Conservation (phyloP, 2,888 invertebrate species). For the Hypercompe scribonia region DNA sequence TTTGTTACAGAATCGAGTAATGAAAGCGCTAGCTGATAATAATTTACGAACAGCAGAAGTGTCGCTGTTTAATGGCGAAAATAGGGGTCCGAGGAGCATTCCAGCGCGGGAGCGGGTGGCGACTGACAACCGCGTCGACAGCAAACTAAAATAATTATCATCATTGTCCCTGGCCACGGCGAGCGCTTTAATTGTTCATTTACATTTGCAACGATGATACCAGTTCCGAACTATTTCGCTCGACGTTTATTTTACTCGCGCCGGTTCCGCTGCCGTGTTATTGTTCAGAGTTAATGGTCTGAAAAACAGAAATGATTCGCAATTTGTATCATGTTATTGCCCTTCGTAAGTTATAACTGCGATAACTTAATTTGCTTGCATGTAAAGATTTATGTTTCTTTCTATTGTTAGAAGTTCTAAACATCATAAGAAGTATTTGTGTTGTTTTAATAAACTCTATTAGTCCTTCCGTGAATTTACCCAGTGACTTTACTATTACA, state of each 20-base stretch:
- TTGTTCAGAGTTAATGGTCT: conserved; percentile 83
- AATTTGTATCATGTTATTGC: conserved; percentile 76
- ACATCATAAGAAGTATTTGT: conserved; percentile 1
- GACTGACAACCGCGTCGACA: conserved; percentile 82
- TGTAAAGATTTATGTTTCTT: conserved; percentile 21
- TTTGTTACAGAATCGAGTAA: conserved; percentile 83
- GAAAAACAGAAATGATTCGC: conserved; percentile 85
- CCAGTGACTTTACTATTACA: neutral
- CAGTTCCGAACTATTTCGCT: conserved; percentile 84
- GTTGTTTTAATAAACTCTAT: neutral
- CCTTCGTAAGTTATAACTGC: conserved; percentile 62
- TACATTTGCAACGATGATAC: conserved; percentile 86
- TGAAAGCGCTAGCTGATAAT: conserved; percentile 85
- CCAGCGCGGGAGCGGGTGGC: conserved; percentile 70
- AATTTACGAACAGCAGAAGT: conserved; percentile 86
- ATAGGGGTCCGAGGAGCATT: conserved; percentile 81
- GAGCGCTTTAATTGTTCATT: conserved; percentile 86
- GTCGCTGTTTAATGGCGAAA: conserved; percentile 84
- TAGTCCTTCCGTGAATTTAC: neutral
- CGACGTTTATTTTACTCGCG: conserved; percentile 81
- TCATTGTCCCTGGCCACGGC: conserved; percentile 84
- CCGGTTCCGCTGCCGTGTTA: conserved; percentile 78
- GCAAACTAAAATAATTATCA: conserved; percentile 87
- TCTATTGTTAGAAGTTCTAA: conserved; percentile 4
- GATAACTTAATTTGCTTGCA: conserved; percentile 56